Evolutionary conservation across 2,888 invertebrate species (phyloP), one percentile per base, ranked within the genome.

Genomic region (Frankliniella intonsa): DNA sequence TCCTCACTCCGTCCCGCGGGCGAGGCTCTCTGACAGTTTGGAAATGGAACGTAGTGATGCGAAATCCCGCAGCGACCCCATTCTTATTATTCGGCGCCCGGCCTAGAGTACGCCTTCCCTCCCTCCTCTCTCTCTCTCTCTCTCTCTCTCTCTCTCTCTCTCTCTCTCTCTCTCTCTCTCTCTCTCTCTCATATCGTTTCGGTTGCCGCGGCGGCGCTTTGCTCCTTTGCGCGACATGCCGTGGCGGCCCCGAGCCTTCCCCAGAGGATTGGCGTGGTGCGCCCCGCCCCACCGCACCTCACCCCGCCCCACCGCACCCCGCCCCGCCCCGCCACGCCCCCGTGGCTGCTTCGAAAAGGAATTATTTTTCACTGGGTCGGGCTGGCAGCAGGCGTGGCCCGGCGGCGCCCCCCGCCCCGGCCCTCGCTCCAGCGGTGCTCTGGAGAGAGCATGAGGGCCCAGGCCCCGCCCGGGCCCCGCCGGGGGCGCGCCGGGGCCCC

Each of bases 1-100:
- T 82, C 84, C 83, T 83, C 84, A 84, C 82, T 84, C 83, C 84
- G 83, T 83, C 82, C 82, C 82, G 83, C 84, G 84, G 38, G 38
- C 38, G 38, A 2, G 38, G 38, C 14, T 62, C 69, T 14, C 25
- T 76, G 69, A 76, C 69, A 76, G 69, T 76, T 12, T 22, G 69
- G 69, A 76, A 76, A 76, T 76, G 69, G 69, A 76, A 76, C 69
- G 69, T 76, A 76, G 69, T 76, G 69, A 76, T 12, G 69, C 69
- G 69, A 76, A 76, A 76, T 76, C 69, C 69, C 69, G 69, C 69
- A 9, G 69, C 69, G 69, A 76, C 69, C 69, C 69, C 69, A 76
- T 76, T 76, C 69, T 76, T 76, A 76, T 76, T 76, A 76, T 76
- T 76, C 69, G 25, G 69, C 25, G 69, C 25, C 69, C n/a, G 0